Evolutionary conservation across 1,140 invertebrate species (phyloP).

Genomic region (Drosophila repletoides): DNA sequence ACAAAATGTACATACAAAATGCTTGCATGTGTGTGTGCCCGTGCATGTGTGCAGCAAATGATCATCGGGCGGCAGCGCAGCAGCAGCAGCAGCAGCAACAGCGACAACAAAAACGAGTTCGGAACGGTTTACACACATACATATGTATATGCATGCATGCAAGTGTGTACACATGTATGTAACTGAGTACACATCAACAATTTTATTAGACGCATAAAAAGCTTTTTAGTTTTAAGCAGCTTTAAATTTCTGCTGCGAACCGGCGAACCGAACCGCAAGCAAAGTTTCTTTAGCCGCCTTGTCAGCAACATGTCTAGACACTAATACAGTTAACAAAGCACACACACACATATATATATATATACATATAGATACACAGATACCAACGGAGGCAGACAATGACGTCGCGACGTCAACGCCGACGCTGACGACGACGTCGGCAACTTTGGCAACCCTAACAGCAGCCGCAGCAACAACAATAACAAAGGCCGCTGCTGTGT

Average conservation of each 20-base stretch:
- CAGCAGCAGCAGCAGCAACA: neutral
- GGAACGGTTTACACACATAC: slow-evolving; percentile 17
- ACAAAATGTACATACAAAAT: slow-evolving; percentile 30
- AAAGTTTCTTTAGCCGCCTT: slow-evolving; percentile 38
- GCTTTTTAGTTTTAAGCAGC: slow-evolving; percentile 5
- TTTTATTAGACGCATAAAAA: slow-evolving; percentile 9
- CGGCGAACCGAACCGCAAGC: slow-evolving; percentile 40
- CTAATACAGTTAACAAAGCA: slow-evolving; percentile 35
- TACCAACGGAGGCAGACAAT: slow-evolving; percentile 43
- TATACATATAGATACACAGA: neutral
- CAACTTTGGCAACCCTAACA: slow-evolving; percentile 33
- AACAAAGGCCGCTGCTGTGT: slow-evolving; percentile 61
- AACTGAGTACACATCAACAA: slow-evolving; percentile 1
- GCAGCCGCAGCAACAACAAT: slow-evolving; percentile 36
- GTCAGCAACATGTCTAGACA: slow-evolving; percentile 52
- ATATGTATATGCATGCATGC: neutral
- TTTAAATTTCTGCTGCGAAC: slow-evolving; percentile 22
- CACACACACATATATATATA: neutral
- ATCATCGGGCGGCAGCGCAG: slow-evolving; percentile 16
- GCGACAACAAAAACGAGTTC: slow-evolving; percentile 28
- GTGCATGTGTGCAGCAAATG: slow-evolving; percentile 7
- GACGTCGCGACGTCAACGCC: slow-evolving; percentile 1
- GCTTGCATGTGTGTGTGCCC: neutral
- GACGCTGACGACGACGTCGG: slow-evolving; percentile 11
- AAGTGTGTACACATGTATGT: neutral